Percentiles rank a stretch among this genome's conserved stretches.
phyloP scores from a whole-genome alignment of 35 echinoderm and acorn worm species.

The Apostichopus japonicus region DNA sequence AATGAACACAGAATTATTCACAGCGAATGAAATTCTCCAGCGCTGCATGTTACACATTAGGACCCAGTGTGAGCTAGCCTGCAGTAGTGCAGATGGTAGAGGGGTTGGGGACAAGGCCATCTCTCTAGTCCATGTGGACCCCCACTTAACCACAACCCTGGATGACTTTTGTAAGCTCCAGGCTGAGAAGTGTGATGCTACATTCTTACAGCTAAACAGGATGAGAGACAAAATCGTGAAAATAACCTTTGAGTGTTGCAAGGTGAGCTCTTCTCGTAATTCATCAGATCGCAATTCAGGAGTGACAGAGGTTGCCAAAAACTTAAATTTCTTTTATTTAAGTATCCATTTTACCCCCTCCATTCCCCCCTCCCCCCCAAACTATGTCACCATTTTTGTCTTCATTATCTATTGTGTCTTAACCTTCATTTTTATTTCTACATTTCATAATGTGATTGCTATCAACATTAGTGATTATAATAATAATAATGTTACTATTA shows the following conservation, averaged over 20 bases:
- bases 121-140: slow-evolving; percentile 73
- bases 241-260: slow-evolving; percentile 43
- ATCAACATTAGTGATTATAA: too few species aligned
- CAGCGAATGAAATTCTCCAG: slow-evolving; percentile 98
- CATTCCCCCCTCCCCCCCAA: too few species aligned
- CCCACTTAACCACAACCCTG: slow-evolving; percentile 61
- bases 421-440: too few species aligned
- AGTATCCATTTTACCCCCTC: too few species aligned
- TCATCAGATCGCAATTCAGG: too few species aligned
- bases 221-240: slow-evolving; percentile 88
- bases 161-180: slow-evolving; percentile 87
- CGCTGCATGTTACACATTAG: slow-evolving; percentile 90
- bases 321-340: too few species aligned
- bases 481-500: too few species aligned
- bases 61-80: slow-evolving; percentile 88
- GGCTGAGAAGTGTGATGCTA: slow-evolving; percentile 85
- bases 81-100: slow-evolving; percentile 68
- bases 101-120: slow-evolving; percentile 84
- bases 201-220: slow-evolving; percentile 67
- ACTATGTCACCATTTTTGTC: too few species aligned
- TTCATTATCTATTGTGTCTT: too few species aligned
- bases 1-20: slow-evolving; percentile 89
- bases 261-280: neutral
- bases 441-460: too few species aligned
- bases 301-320: too few species aligned